These are phyloP conservation scores for Hiodon tergisus DNA, from an alignment of 2,113 vertebrate species.

Conservation along the genomic window DNA sequence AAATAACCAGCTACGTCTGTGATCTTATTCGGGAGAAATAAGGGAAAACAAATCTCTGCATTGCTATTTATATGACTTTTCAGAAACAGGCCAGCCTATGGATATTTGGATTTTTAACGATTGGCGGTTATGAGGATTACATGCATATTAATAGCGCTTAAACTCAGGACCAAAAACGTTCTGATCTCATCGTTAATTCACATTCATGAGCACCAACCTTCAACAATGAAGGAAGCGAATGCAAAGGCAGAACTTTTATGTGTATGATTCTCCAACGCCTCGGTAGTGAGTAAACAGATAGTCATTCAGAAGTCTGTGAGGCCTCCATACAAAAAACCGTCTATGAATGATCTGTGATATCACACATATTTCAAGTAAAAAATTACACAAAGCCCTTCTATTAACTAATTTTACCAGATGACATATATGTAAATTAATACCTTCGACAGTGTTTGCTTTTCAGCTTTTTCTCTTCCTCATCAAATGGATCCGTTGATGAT, in stretches of 20 bases:
- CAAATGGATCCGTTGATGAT: no score
- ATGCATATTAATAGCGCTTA: constrained; percentile 12
- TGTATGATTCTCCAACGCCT: not conserved
- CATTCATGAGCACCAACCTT: constrained; percentile 18
- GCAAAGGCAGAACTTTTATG: not conserved
- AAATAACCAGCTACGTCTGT: constrained; percentile 1
- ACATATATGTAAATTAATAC: no score
- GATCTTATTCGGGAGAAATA: not conserved
- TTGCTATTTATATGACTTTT: constrained; percentile 8
- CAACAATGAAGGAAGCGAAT: constrained; percentile 2
- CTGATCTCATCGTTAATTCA: constrained; percentile 6
- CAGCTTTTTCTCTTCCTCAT: no score
- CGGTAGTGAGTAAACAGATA: not conserved
- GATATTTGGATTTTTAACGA: constrained; percentile 18
- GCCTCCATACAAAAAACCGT: no score
- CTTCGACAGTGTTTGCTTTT: no score
- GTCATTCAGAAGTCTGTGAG: no score
- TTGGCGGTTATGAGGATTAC: constrained; percentile 15
- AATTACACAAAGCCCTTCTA: no score
- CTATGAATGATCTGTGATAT: no score
- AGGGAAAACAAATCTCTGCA: not conserved
- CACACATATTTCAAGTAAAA: no score
- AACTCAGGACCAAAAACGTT: constrained; percentile 18
- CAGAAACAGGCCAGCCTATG: not conserved
- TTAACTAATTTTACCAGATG: no score